These are phyloP conservation scores for Tenthredo mesomela DNA, from an alignment of 2,888 invertebrate species.

Conservation along the genomic window DNA sequence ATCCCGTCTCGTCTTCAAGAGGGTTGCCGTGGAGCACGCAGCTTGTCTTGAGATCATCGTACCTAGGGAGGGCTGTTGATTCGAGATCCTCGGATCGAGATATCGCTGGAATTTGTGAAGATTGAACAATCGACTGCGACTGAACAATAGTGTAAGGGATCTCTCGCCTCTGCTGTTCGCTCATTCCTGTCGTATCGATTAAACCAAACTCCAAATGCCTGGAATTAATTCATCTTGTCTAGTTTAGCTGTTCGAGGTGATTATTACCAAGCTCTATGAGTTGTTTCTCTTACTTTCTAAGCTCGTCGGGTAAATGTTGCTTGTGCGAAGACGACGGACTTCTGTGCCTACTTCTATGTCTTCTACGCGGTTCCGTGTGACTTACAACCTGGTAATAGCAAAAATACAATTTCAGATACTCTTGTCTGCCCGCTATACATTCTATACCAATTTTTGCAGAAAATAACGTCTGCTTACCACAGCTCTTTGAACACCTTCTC, in stretches of 20 bases:
- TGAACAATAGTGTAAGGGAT: slow-evolving; percentile 94
- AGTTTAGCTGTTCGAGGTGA: slow-evolving; percentile 24
- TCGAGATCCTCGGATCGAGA: slow-evolving; percentile 71
- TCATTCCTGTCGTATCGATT: slow-evolving; percentile 94
- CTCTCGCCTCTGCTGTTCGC: slow-evolving; percentile 90
- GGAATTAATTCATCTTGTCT: slow-evolving; percentile 58
- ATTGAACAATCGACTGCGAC: slow-evolving; percentile 79
- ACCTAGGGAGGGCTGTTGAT: slow-evolving; percentile 72
- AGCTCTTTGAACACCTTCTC: slow-evolving; percentile 78
- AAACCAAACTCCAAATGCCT: slow-evolving; percentile 93
- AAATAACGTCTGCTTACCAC: slow-evolving; percentile 67
- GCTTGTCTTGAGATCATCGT: slow-evolving; percentile 77
- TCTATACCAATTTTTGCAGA: not conserved
- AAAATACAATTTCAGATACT: not conserved
- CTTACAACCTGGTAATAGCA: slow-evolving; percentile 61
- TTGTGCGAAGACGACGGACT: slow-evolving; percentile 74
- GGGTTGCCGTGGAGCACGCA: slow-evolving; percentile 73
- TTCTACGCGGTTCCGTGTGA: slow-evolving; percentile 71
- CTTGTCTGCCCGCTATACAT: not conserved
- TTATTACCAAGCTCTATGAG: slow-evolving; percentile 16
- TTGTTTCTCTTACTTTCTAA: slow-evolving; percentile 71
- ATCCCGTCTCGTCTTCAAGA: slow-evolving; percentile 77
- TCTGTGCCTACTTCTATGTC: slow-evolving; percentile 75
- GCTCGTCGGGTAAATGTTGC: slow-evolving; percentile 74
- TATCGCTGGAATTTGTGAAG: slow-evolving; percentile 38